These are phyloP conservation scores for Beris chalybata DNA, from an alignment of 2,888 invertebrate genomes.

Conservation along the genomic window DNA sequence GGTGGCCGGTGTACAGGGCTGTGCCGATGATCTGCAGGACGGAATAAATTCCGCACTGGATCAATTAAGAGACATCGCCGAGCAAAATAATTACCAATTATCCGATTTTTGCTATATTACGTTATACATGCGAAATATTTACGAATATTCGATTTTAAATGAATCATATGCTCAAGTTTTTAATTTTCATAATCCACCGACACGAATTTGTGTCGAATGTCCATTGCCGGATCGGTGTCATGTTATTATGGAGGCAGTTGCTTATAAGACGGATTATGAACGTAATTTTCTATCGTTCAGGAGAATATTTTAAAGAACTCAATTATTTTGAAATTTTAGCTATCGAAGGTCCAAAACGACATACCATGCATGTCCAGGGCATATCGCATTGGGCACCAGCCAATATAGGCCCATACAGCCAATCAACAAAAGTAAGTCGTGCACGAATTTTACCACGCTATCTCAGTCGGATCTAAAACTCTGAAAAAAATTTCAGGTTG, in stretches of 20 bases:
- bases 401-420: slow-evolving; percentile 95
- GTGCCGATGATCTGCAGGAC: slow-evolving; percentile 62
- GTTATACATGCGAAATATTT: slow-evolving; percentile 82
- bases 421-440: slow-evolving; percentile 74
- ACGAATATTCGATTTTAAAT: slow-evolving; percentile 76
- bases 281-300: slow-evolving; percentile 38
- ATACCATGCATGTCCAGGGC: slow-evolving; percentile 92
- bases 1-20: slow-evolving; percentile 78
- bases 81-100: slow-evolving; percentile 55
- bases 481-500: slow-evolving; percentile 62
- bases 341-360: slow-evolving; percentile 57
- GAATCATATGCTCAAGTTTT: slow-evolving; percentile 74
- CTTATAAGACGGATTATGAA: slow-evolving; percentile 54
- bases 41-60: slow-evolving; percentile 74
- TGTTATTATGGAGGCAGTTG: slow-evolving; percentile 75
- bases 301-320: slow-evolving; percentile 4
- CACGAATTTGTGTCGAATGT: slow-evolving; percentile 81
- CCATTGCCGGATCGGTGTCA: slow-evolving; percentile 72
- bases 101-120: slow-evolving; percentile 78
- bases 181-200: slow-evolving; percentile 78
- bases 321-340: slow-evolving; percentile 14
- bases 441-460: not conserved
- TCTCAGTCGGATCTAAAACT: not conserved
- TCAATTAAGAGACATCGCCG: slow-evolving; percentile 64
- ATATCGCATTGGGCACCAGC: slow-evolving; percentile 98